Base-by-base conservation (phyloP, 2,888 invertebrate genomes). In the Machimus atricapillus region DNA sequence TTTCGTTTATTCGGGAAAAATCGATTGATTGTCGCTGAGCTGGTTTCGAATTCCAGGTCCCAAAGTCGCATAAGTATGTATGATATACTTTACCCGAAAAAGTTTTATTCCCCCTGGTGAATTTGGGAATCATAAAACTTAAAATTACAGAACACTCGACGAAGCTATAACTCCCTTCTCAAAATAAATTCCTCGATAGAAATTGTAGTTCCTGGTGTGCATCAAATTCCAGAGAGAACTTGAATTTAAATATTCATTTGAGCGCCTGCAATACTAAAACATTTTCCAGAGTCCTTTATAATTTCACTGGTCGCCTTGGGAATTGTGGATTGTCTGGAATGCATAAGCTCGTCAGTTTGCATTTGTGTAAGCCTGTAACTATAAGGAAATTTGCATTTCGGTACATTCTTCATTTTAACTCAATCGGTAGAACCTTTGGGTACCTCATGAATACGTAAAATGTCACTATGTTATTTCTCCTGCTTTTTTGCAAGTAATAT, bases 301-400 rank as follows among this genome's bases (percentile, higher is more conserved):
- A 83, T 83, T 83, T 83, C 23, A 66, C 83, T 83, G 73, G 83
- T 83, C 83, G 83, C 83, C 66, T 34, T 37, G 83, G 83, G 83
- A 83, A 83, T 83, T 83, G 83, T 83, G 83, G 83, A 73, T 83
- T 83, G 83, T 83, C 83, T 83, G 66, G 83, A 83, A 83, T 83
- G 83, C 83, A 83, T 83, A 83, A 83, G 83, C 83, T 83, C 83
- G 83, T 83, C 83, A 83, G 83, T 58, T 66, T 66, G 83, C 83
- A 66, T 83, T 83, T 83, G 66, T 83, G 83, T 83, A 83, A 83
- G 83, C 83, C 73, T 66, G 83, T 83, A 83, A 83, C 83, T 66
- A 83, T 83, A 83, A 83, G 43, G 83, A 83, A 83, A 83, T 83
- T 83, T 83, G 83, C 83, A 83, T 83, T 83, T 73, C 14, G 83